These are phyloP conservation scores for Tethea ocularis DNA, from an alignment of 2,888 invertebrate species.

Conservation along the genomic window DNA sequence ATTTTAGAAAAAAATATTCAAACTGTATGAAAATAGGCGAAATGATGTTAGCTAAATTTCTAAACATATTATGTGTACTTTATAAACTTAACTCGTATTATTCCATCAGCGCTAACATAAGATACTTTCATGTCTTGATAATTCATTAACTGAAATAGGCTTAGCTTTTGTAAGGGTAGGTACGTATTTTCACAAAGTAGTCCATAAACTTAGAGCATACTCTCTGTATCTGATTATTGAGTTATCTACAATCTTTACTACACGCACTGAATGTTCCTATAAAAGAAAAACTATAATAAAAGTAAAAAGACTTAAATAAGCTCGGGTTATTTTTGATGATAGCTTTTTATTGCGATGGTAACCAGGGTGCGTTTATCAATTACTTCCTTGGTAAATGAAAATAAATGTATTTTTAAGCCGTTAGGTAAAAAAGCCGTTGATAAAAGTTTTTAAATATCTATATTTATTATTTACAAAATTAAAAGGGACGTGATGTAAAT, in stretches of 20 bases:
- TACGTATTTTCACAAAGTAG: not conserved
- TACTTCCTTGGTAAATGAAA: not conserved
- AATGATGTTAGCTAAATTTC: not conserved
- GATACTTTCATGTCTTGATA: not conserved
- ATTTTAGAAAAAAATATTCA: too few species aligned
- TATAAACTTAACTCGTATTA: too few species aligned
- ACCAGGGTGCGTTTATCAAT: too few species aligned
- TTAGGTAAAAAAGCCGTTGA: too few species aligned
- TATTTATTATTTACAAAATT: too few species aligned
- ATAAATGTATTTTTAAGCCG: not conserved
- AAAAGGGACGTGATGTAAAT: too few species aligned
- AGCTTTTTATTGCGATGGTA: not conserved
- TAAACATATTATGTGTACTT: not conserved
- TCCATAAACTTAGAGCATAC: not conserved
- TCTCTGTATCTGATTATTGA: not conserved
- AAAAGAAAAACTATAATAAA: not conserved
- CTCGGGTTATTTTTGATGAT: not conserved
- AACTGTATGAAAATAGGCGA: too few species aligned
- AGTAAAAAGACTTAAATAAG: not conserved
- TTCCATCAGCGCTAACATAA: not conserved
- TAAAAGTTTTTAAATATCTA: not conserved
- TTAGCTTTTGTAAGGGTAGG: not conserved
- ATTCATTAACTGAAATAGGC: not conserved
- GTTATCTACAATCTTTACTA: slow-evolving; percentile 1
- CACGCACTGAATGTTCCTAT: not conserved